Conservation (phyloP, 1,140 invertebrate species). For the Trichogramma pretiosum region DNA sequence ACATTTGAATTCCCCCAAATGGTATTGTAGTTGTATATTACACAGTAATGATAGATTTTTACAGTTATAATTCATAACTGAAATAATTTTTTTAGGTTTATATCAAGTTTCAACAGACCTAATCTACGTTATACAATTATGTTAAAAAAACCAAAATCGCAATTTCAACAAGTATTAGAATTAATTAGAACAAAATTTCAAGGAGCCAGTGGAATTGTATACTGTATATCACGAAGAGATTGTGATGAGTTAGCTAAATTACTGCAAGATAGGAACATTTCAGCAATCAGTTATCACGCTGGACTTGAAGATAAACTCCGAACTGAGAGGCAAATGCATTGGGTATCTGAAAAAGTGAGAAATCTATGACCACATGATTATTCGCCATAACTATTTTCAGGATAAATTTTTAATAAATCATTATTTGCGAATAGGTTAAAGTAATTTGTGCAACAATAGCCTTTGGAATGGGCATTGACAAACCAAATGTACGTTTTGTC, state of each 20-base stretch:
- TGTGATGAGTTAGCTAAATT: slow-evolving; percentile 67
- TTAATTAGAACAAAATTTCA: slow-evolving; percentile 61
- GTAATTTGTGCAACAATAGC: slow-evolving; percentile 91
- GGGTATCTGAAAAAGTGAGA: slow-evolving; percentile 67
- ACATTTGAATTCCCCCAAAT: slow-evolving; percentile 68
- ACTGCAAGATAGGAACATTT: slow-evolving; percentile 58
- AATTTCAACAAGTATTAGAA: slow-evolving; percentile 58
- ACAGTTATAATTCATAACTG: not conserved
- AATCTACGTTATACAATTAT: slow-evolving; percentile 83
- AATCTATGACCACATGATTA: too few species aligned
- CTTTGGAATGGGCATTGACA: slow-evolving; percentile 98
- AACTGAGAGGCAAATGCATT: slow-evolving; percentile 62
- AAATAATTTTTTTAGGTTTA: slow-evolving; percentile 45
- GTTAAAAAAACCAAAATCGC: slow-evolving; percentile 59
- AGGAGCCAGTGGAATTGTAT: slow-evolving; percentile 83
- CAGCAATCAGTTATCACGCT: slow-evolving; percentile 79
- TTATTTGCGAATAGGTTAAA: slow-evolving; percentile 27
- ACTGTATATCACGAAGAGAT: slow-evolving; percentile 89
- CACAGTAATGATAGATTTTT: slow-evolving; percentile 1
- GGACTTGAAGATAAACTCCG: slow-evolving; percentile 67
- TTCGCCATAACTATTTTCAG: too few species aligned
- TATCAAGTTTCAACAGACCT: slow-evolving; percentile 80
- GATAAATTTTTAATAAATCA: too few species aligned
- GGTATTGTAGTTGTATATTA: slow-evolving; percentile 51
- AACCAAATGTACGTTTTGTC: slow-evolving; percentile 84